Conservation (phyloP, 2,888 invertebrate species). For the Hypolimnas misippus region DNA sequence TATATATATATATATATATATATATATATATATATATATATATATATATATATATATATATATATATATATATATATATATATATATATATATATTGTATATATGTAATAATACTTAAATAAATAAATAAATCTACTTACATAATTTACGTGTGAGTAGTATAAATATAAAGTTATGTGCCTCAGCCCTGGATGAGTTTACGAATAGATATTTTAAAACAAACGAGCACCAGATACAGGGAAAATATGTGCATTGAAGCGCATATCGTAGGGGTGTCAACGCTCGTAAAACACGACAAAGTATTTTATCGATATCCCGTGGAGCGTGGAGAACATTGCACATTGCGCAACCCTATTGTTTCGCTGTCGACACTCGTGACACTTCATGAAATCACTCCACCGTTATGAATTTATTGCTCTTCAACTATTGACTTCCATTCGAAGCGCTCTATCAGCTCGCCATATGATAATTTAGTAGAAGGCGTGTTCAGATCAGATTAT, state of each 20-base stretch:
- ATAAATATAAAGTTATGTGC: constrained; percentile 8
- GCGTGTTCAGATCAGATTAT: constrained; percentile 1
- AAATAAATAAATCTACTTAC: no score
- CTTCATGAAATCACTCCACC: constrained; percentile 73
- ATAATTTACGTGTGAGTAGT: background rate
- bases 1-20: no score
- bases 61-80: no score
- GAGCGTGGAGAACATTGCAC: constrained; percentile 51
- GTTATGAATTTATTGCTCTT: constrained; percentile 65
- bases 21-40: no score
- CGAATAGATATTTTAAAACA: constrained; percentile 72
- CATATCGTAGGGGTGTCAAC: constrained; percentile 62
- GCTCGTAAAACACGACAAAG: constrained; percentile 77
- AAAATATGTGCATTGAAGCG: constrained; percentile 55
- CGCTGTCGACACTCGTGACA: constrained; percentile 68
- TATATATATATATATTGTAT: no score
- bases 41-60: no score
- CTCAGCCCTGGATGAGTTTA: no score
- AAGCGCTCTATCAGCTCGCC: constrained; percentile 35
- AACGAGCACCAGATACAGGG: constrained; percentile 59
- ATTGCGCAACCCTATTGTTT: constrained; percentile 72
- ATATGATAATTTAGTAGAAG: constrained; percentile 30
- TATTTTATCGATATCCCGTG: constrained; percentile 73
- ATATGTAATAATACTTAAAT: no score
- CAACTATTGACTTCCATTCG: constrained; percentile 51